Base-by-base conservation (phyloP, 37 sponge, comb jelly and placozoan species). In the Tethya wilhelma region DNA sequence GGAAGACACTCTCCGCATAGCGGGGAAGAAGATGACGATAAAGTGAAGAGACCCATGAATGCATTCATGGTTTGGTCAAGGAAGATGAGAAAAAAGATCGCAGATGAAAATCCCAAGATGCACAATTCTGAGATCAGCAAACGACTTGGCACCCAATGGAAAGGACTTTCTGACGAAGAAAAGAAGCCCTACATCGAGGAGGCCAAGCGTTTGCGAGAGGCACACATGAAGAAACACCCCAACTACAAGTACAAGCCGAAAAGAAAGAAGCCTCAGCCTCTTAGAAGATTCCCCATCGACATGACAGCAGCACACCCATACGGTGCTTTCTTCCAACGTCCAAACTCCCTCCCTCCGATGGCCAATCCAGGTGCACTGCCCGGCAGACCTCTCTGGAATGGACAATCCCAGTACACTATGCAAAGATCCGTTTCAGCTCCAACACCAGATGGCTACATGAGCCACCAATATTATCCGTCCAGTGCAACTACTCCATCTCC, bases 31-130 rank as follows among this genome's bases (percentile, higher is more conserved):
- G 92, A 90, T 56, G 92, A 91, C 73, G 99, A 99, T 53, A 93
- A 94, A 55, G 92, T 99, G 60, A 99, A 99, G 71, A 69, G 99
- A 71, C 99, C 99, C 0, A 99, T 99, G 99, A 99, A 99, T 77
- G 99, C 99, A 0, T 99, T 99, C 87, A 99, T 99, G 99, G 99
- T 99, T 31, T 99, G 99, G 99, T 92, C 97, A 8, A 73, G 97
- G 19, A 95, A 90, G 67, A 89, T 93, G 86, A 86, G 99, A 75
- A 89, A 93, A 80, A 92, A 99, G 80, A 89, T 99, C 44, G 99
- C 99, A 0, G 94, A 99, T 63, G 99, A 99, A 73, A 96, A 99
- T 60, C 99, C 99, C 0, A 99, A 99, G 71, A 93, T 99, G 97
- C 99, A 99, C 90, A 99, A 99, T 58, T 99, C 99, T 3, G 99